Evolutionary conservation across 2,888 invertebrate genomes (phyloP), one percentile per base, ranked within the genome.

Genomic region (Melanophora roralis): DNA sequence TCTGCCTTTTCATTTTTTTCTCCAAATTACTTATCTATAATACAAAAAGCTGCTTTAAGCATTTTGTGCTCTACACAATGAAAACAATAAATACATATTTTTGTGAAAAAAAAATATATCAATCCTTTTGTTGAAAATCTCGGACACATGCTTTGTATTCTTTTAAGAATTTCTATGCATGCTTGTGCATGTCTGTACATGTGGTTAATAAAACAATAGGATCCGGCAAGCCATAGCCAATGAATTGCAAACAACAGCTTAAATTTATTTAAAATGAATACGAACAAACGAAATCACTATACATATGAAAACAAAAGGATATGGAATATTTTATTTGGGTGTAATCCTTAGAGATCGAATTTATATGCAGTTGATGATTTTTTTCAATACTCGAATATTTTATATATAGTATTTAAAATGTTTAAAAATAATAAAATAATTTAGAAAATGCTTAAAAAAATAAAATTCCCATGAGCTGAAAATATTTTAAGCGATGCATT

Each of bases 71-170:
- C 49, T 45, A 59, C 51, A 5, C 27, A 27, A 27, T 5, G 6
- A 27, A 27, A 27, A 27, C 3, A 27, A 27, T 5, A 27, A 27
- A 27, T 5, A 27, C 3, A 27, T 5, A 27, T n/a, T n/a, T n/a
- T n/a, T n/a, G n/a, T n/a, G 6, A 27, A 27, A 65, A 72, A 72
- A 59, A 53, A 36, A 27, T 9, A 19, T 55, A 62, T 74, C 73
- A 79, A 65, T 43, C 62, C 67, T 75, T 80, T 80, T 75, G 67
- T 80, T 43, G 71, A 62, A 75, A 75, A 75, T 57, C 71, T 80
- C 72, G 79, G 79, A 75, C 75, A 75, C 65, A 75, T 67, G 65
- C 47, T 36, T 27, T 7, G 40, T 27, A 11, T 38, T 36, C 38
- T 1, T 45, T 14, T 34, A 21, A 14, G 14, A 14, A 8, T 14